phyloP scores from a whole-genome alignment of 2,113 vertebrate species.

The Phoenicopterus ruber region DNA sequence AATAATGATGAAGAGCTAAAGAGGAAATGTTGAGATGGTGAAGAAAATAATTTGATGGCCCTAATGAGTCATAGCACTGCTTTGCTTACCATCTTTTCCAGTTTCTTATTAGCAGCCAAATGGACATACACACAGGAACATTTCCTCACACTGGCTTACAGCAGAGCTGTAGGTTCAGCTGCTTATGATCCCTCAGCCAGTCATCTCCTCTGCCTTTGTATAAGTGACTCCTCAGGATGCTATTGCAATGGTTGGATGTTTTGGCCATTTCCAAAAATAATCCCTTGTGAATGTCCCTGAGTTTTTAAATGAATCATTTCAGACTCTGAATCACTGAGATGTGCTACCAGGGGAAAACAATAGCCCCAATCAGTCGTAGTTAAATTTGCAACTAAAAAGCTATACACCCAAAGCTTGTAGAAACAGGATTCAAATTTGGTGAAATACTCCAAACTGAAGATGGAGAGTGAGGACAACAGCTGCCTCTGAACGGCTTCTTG shows the following conservation, averaged over 20 bases:
- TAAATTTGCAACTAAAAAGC: neutral
- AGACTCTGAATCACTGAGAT: neutral
- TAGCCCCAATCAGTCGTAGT: neutral
- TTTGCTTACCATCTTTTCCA: neutral
- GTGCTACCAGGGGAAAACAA: neutral
- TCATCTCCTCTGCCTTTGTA: neutral
- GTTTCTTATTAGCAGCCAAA: neutral
- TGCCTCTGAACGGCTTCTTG: neutral
- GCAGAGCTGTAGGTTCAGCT: neutral
- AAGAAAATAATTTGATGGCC: neutral
- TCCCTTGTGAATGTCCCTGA: neutral
- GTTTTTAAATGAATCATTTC: neutral
- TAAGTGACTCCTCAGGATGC: neutral
- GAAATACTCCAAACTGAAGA: neutral
- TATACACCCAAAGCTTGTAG: neutral
- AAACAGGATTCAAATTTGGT: neutral
- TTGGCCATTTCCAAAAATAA: conserved; percentile 4
- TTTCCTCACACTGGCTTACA: neutral
- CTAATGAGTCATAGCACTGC: neutral
- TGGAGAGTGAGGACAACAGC: neutral
- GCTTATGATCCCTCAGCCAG: neutral
- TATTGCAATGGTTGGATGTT: neutral
- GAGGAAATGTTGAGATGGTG: neutral
- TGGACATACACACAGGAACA: neutral
- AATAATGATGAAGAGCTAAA: neutral